Conservation (phyloP, 2,797 vertebrate genomes). For the Martes flavigula region DNA sequence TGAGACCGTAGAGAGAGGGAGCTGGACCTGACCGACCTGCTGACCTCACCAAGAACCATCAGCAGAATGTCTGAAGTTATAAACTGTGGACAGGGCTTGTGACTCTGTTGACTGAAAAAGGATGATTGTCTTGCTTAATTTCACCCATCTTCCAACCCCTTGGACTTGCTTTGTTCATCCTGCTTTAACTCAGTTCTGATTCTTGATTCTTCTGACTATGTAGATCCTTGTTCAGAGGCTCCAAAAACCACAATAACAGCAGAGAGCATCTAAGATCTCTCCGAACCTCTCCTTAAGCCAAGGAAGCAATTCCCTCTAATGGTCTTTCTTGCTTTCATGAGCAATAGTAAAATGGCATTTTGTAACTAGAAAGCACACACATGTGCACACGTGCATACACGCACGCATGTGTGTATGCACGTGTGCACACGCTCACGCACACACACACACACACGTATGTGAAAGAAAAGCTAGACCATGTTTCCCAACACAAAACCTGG, state of each 20-base stretch:
- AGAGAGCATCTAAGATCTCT: background rate
- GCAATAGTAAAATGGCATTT: background rate
- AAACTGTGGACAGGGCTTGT: background rate
- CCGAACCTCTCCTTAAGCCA: background rate
- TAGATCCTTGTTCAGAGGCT: background rate
- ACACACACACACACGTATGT: background rate
- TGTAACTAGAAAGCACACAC: background rate
- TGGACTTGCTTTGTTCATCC: background rate
- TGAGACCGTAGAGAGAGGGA: background rate
- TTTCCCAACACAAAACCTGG: background rate
- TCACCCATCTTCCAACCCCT: background rate
- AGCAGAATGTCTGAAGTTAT: background rate
- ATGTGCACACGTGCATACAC: rapidly evolving
- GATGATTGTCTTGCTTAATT: background rate
- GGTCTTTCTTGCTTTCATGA: background rate
- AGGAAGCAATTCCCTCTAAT: background rate
- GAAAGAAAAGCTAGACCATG: background rate
- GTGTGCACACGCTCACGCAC: too few species aligned
- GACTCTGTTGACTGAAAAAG: background rate
- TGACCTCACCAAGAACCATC: background rate
- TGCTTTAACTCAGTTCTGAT: background rate
- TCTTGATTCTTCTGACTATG: background rate
- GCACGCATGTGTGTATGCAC: too few species aligned
- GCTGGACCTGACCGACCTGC: rapidly evolving
- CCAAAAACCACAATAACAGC: background rate